Conservation (phyloP, 92 coral and sea anemone species). For the Porites cylindrica region DNA sequence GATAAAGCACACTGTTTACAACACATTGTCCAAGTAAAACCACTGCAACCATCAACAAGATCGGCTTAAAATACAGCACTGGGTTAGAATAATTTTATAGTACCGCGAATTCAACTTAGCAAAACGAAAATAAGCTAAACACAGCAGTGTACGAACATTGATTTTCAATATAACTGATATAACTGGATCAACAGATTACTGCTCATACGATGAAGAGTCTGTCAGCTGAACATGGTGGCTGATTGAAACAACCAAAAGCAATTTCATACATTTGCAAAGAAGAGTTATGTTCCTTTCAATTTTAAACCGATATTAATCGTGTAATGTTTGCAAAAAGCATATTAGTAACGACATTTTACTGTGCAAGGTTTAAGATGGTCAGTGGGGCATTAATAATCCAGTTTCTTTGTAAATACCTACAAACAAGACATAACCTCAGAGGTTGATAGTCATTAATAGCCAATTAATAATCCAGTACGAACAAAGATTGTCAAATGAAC, state of each 20-base stretch:
- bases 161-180: no score
- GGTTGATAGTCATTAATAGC: conserved; percentile 31
- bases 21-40: conserved; percentile 29
- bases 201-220: no score
- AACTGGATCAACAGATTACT: no score
- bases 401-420: conserved; percentile 16
- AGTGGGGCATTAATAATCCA: conserved; percentile 1
- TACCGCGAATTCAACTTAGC: not conserved
- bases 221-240: no score
- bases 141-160: no score
- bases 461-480: conserved; percentile 44
- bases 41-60: conserved; percentile 26
- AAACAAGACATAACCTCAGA: conserved; percentile 1
- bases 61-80: not conserved
- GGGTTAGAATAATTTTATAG: not conserved
- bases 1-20: conserved; percentile 35
- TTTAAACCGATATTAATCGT: no score
- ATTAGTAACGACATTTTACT: no score
- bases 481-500: conserved; percentile 20
- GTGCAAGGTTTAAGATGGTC: not conserved
- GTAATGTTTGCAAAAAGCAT: no score
- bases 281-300: no score
- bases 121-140: no score
- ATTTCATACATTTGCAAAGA: no score
- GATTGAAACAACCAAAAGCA: no score